Base-by-base conservation (phyloP, 2,888 invertebrate genomes). In the Eupelmus urozonus region DNA sequence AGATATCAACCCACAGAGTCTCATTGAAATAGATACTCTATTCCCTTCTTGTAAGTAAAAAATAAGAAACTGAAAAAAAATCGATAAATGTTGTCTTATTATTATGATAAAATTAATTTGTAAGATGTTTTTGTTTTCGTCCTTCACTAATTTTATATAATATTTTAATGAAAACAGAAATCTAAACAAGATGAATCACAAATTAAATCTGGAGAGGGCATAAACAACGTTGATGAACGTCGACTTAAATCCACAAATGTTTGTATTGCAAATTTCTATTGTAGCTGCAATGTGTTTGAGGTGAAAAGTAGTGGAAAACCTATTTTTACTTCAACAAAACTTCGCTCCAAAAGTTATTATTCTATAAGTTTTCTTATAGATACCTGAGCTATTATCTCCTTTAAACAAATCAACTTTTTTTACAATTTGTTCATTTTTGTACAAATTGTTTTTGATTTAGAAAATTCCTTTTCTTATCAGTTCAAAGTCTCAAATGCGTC, bases 141-240 rank as follows among this genome's bases (percentile, higher is more conserved):
- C 20, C 60, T 25, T 34, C 1, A 67, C 57, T 63, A 78, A 78
- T 67, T 11, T 18, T 16, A 29, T 57, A 51, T 34, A 16, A n/a
- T 73, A 55, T 73, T 78, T 78, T 20, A 55, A 73, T 69, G 65
- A 18, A 78, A 13, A n/a, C 49, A 79, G 78, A 79, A 71, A 69
- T n/a, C 40, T 53, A 66, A 25, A 40, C 73, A 63, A 69, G 73
- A 65, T 18, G 63, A 63, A 23, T 11, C 49, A 20, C 20, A 60
- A 42, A 42, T n/a, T 9, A 53, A 57, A 62, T 5, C 2, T 20
- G 73, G 18, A 59, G 65, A 53, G 5, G 27, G n/a, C 13, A 29
- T 18, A 57, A 42, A 2, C 49, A 27, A 20, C 60, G 18, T 16
- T 27, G 23, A 45, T 29, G 49, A 73, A 23, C 62, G 18, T 74